Base-by-base conservation (phyloP, 1,140 invertebrate genomes). In the Dendrolimus kikuchii region DNA sequence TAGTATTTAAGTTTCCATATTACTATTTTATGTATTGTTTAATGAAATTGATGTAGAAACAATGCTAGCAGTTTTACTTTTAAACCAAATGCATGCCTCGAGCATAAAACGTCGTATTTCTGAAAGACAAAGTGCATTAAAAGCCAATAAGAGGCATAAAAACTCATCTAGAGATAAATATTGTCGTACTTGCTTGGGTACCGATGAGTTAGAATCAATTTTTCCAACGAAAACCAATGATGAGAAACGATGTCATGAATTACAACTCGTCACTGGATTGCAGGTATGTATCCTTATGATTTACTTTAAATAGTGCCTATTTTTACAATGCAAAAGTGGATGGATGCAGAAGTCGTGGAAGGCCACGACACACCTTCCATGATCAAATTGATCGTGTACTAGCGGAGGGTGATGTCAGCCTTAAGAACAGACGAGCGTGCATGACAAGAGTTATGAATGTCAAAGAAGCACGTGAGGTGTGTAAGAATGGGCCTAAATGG, bases 171-270 rank as follows among this genome's bases (percentile, higher is more conserved):
- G 67, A 39, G 45, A 45, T 4, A 53, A 53, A 5, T 64, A 58
- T 42, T 82, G 79, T 40, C 68, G 79, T 42, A 80, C 77, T 5
- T 82, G 79, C 39, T 46, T 82, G 6, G 53, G 57, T 8, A 76
- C 70, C 39, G 65, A 72, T 4, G 57, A 68, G 23, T 59, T 82
- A 8, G 59, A 60, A 39, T 40, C 64, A 0, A 71, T 82, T 62
- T 82, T 82, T 57, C 45, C 52, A 5, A 61, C 56, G 44, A 74
- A 72, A 45, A 69, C 77, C 42, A 44, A 51, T 4, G 64, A 68
- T 7, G 57, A 60, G 38, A 80, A 76, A 59, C 56, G 64, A 2
- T 60, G 75, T 5, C 57, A 71, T 38, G 75, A 82, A 46, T 52
- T 82, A 7, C 57, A 52, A 51, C 39, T 71, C 3, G 63, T 68